Evolutionary conservation across 2,888 invertebrate species (phyloP), one percentile per base, ranked within the genome.

Genomic region (Euplagia quadripunctaria): DNA sequence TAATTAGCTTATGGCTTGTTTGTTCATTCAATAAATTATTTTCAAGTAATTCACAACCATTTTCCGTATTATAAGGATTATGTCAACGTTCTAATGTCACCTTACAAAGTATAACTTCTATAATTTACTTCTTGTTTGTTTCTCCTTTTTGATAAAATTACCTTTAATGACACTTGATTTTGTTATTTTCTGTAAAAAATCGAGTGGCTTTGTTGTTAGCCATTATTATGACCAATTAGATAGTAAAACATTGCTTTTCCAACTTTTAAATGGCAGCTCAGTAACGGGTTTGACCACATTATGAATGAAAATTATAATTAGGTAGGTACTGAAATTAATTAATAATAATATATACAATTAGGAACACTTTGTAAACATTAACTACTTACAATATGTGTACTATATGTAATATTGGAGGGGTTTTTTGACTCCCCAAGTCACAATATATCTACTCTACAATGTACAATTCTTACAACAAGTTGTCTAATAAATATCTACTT

Each of bases 391-490:
- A 17, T 14, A 70, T 20, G 46, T 16, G 46, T 58, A n/a, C 55
- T 55, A 58, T 20, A 12, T 58, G 20, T 58, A 49, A 66, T 49
- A 66, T 66, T 66, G 31, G 31, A 49, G 31, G 64, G 65, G 51
- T 61, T 79, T 78, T 65, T 70, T 41, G 66, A 76, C 79, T 72
- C 64, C 67, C 66, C 3, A 52, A 41, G 76, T 82, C 70, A 69
- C 58, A 66, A 73, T 65, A 43, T 31, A 31, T 9, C 6, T 46
- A 46, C 31, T 65, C 65, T 73, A 80, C 74, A 70, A 65, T 80
- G 4, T 73, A 81, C 71, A 73, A 17, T 66, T 69, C 52, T 61
- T 52, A 69, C 64, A 41, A 64, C 64, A 55, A 68, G 67, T 11
- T 66, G 70, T 69, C 69, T 51, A 46, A 63, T 11, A 55, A 64